These are phyloP conservation scores for Manis javanica DNA, from an alignment of 2,797 vertebrate species.

Conservation along the genomic window DNA sequence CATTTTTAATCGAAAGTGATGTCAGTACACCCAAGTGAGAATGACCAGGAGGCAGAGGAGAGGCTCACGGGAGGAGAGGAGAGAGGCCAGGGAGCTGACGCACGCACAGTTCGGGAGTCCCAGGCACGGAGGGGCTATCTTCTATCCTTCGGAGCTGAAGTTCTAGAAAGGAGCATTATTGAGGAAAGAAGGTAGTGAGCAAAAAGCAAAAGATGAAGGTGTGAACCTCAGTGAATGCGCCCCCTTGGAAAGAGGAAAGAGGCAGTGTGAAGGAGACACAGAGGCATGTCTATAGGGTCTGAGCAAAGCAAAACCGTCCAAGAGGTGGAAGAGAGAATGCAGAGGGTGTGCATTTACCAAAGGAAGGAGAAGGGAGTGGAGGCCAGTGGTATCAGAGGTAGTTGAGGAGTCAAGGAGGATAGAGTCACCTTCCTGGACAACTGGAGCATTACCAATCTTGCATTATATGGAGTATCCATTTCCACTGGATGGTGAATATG, in stretches of 20 bases:
- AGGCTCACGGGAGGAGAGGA: background rate
- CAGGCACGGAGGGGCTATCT: background rate
- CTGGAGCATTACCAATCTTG: background rate
- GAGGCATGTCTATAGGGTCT: background rate
- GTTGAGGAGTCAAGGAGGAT: background rate
- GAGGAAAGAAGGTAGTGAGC: background rate
- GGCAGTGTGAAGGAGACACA: background rate
- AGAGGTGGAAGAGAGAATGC: background rate
- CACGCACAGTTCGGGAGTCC: background rate
- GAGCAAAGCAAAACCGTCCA: background rate
- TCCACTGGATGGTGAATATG: background rate
- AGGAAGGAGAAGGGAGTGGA: background rate
- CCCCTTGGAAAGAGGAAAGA: background rate
- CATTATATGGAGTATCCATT: background rate
- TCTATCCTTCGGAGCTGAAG: background rate
- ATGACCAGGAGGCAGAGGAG: background rate
- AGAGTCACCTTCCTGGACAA: background rate
- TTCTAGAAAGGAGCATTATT: background rate
- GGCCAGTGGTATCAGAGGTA: no score
- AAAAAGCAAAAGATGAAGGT: background rate
- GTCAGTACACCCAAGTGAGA: background rate
- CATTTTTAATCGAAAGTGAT: background rate
- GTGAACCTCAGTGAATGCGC: background rate
- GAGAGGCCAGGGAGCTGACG: background rate
- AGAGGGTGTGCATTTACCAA: background rate